phyloP scores from a whole-genome alignment of 2,797 vertebrate species.

The Esox lucius region DNA sequence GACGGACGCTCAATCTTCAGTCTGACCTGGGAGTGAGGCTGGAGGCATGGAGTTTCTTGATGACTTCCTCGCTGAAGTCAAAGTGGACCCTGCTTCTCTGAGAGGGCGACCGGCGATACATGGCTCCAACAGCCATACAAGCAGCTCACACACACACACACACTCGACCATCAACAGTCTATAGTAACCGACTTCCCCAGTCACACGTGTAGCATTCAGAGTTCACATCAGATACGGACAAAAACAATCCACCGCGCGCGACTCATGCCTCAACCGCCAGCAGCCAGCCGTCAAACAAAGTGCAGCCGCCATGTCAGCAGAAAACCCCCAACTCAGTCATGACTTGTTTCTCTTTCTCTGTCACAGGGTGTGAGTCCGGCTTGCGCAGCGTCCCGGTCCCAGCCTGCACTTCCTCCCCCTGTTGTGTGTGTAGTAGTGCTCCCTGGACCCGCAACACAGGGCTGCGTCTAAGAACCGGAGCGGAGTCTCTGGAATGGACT shows the following conservation, averaged over 20 bases:
- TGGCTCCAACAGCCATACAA: slow-evolving; percentile 59
- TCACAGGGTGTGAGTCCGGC: background rate
- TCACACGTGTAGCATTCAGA: slow-evolving; percentile 33
- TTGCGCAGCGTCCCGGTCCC: slow-evolving; percentile 37
- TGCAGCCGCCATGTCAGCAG: too few relatives aligned
- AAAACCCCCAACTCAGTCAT: background rate
- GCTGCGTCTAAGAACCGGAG: background rate
- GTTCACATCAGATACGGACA: slow-evolving; percentile 1
- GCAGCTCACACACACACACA: slow-evolving; percentile 13
- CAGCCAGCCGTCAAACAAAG: too few relatives aligned
- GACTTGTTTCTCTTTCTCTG: background rate
- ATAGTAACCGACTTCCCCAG: slow-evolving; percentile 6
- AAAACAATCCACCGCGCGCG: background rate
- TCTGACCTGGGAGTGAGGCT: slow-evolving; percentile 74
- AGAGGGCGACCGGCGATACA: slow-evolving; percentile 79
- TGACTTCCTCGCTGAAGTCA: slow-evolving; percentile 83
- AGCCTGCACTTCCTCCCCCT: slow-evolving; percentile 66
- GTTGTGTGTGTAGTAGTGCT: slow-evolving; percentile 18
- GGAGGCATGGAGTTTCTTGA: slow-evolving; percentile 72
- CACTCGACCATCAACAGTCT: background rate
- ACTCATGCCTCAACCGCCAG: too few relatives aligned
- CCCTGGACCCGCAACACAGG: background rate
- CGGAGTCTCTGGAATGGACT: slow-evolving; percentile 1
- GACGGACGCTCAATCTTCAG: background rate
- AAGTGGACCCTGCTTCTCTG: slow-evolving; percentile 79